A percentile compares a stretch with the other conserved stretches of the same genome.
Conservation (phyloP, 2,888 invertebrate genomes). For the Neuroscelio doddi region DNA sequence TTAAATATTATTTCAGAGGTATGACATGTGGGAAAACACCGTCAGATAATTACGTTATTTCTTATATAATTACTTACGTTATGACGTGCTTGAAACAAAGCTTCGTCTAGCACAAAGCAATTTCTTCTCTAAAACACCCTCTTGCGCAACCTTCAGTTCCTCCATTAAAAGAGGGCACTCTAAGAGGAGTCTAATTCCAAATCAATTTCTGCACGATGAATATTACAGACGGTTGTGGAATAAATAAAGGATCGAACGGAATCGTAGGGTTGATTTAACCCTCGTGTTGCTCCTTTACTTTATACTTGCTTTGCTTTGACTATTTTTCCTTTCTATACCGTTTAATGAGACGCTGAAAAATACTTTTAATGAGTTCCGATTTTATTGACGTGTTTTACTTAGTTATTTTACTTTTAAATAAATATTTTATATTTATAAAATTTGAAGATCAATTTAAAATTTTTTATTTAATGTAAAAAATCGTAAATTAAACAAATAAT, state of each 20-base stretch:
- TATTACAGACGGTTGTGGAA: constrained; percentile 65
- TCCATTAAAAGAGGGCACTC: constrained; percentile 50
- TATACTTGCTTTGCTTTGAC: constrained; percentile 30
- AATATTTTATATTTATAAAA: too few relatives aligned
- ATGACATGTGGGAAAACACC: constrained; percentile 23
- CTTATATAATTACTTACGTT: constrained; percentile 24
- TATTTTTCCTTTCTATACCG: constrained; percentile 40
- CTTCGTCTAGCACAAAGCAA: constrained; percentile 43
- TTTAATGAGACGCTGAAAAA: constrained; percentile 45
- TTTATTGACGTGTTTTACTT: constrained; percentile 1
- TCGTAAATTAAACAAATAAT: too few relatives aligned
- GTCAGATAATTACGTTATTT: constrained; percentile 20
- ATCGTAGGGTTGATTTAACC: constrained; percentile 44
- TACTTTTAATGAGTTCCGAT: constrained; percentile 40
- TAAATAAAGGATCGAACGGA: constrained; percentile 64
- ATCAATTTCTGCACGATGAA: constrained; percentile 70
- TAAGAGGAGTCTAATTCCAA: constrained; percentile 64
- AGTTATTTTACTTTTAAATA: too few relatives aligned
- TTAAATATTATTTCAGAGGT: constrained; percentile 5
- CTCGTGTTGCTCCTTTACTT: constrained; percentile 42
- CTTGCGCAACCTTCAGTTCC: constrained; percentile 36
- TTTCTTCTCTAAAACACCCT: constrained; percentile 50
- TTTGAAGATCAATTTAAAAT: too few relatives aligned
- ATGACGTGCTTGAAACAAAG: constrained; percentile 50
- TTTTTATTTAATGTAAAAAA: too few relatives aligned